Conservation (phyloP, 2,113 vertebrate genomes). For the Scortum barcoo region DNA sequence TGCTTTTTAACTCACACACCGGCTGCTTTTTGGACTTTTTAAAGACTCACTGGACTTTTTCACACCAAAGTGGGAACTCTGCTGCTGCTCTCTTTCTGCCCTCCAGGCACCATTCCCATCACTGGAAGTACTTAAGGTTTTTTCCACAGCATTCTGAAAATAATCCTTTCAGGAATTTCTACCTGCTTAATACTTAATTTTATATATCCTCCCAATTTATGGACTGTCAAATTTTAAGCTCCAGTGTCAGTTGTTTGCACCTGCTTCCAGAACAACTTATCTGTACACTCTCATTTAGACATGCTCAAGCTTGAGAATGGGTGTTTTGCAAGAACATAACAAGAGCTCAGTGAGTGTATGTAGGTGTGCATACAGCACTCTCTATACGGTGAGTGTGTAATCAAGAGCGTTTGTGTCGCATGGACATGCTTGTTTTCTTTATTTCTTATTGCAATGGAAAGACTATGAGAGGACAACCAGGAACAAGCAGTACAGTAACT, state of each 20-base stretch:
- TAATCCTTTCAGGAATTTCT: neutral
- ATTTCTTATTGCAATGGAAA: slow-evolving; percentile 3
- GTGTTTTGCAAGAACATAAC: slow-evolving; percentile 2
- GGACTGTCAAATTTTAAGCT: neutral
- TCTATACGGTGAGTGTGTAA: slow-evolving; percentile 8
- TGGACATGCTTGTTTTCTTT: slow-evolving; percentile 5
- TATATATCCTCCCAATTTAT: neutral
- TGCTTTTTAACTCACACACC: slow-evolving; percentile 61
- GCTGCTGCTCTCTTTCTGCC: slow-evolving; percentile 41
- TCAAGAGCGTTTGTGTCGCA: slow-evolving; percentile 46
- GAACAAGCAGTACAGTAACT: slow-evolving; percentile 11
- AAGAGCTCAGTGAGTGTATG: slow-evolving; percentile 16
- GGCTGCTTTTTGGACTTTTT: slow-evolving; percentile 56
- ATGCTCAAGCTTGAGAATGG: slow-evolving; percentile 32
- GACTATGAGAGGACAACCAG: slow-evolving; percentile 30
- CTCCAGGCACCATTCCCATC: slow-evolving; percentile 39
- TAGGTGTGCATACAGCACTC: slow-evolving; percentile 36
- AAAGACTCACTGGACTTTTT: slow-evolving; percentile 41
- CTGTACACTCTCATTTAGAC: neutral
- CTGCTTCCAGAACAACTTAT: slow-evolving; percentile 6
- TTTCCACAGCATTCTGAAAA: neutral
- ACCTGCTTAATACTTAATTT: neutral
- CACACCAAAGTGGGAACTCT: slow-evolving; percentile 49
- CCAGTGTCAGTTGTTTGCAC: neutral
- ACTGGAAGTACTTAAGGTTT: slow-evolving; percentile 44